phyloP scores from a whole-genome alignment of 92 coral and sea anemone genomes.

The Paragorgia papillata region DNA sequence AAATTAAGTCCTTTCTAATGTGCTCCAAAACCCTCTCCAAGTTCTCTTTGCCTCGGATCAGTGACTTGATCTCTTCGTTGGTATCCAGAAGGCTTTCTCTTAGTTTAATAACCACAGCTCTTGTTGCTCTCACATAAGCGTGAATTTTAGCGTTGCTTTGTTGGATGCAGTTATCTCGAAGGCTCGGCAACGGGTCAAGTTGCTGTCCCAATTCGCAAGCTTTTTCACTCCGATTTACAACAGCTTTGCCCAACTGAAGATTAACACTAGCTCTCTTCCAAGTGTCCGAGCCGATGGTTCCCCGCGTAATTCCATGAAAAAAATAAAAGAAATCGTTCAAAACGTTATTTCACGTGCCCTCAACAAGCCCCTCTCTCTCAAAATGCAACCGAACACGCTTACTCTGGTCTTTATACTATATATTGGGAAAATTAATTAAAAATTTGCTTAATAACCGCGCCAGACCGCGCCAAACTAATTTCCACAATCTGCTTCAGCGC shows the following conservation, averaged over 20 bases:
- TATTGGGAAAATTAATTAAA: too few relatives aligned
- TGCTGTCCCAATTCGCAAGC: slow-evolving; percentile 95
- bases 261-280: slow-evolving; percentile 98
- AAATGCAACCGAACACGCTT: slow-evolving; percentile 1
- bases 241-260: slow-evolving; percentile 83
- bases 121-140: slow-evolving; percentile 93
- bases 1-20: slow-evolving; percentile 86
- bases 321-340: neutral
- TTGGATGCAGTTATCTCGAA: slow-evolving; percentile 95
- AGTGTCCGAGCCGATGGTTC: slow-evolving; percentile 92
- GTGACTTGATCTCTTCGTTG: slow-evolving; percentile 93
- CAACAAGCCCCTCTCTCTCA: neutral
- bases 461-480: slow-evolving; percentile 9
- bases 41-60: slow-evolving; percentile 86
- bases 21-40: slow-evolving; percentile 89
- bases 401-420: neutral
- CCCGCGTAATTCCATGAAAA: slow-evolving; percentile 59
- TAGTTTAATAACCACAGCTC: slow-evolving; percentile 92
- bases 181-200: slow-evolving; percentile 87
- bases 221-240: slow-evolving; percentile 81
- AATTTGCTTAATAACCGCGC: too few relatives aligned
- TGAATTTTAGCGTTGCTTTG: slow-evolving; percentile 94
- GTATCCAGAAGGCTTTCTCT: slow-evolving; percentile 92
- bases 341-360: neutral
- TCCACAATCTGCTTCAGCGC: neutral